phyloP scores from a whole-genome alignment of 35 echinoderm and acorn worm genomes.

The Apostichopus japonicus region DNA sequence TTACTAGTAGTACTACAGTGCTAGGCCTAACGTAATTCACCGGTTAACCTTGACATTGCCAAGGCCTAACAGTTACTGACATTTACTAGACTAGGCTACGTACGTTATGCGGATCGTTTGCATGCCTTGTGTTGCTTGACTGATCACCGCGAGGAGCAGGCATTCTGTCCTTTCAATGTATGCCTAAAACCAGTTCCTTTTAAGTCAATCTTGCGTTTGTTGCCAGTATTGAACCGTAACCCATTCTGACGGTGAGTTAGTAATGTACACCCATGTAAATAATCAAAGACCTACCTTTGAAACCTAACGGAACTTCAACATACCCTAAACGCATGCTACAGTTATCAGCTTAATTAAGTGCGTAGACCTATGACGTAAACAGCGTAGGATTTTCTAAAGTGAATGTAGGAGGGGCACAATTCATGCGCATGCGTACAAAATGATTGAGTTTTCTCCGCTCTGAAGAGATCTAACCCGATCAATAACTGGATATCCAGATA shows the following conservation, averaged over 20 bases:
- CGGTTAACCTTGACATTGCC: too few relatives aligned
- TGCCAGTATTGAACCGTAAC: background rate
- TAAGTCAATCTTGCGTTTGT: background rate
- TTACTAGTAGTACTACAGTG: too few relatives aligned
- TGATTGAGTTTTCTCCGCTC: too few relatives aligned
- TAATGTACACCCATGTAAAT: constrained; percentile 14
- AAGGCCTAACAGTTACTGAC: too few relatives aligned
- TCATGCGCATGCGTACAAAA: background rate
- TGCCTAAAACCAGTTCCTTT: background rate
- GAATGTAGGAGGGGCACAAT: background rate
- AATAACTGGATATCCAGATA: too few relatives aligned
- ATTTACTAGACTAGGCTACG: background rate
- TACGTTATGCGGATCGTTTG: constrained; percentile 55
- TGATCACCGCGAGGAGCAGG: constrained; percentile 52
- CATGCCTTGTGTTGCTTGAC: constrained; percentile 22
- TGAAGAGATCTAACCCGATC: too few relatives aligned
- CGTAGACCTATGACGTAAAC: background rate
- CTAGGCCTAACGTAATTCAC: too few relatives aligned
- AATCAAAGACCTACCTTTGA: constrained; percentile 29
- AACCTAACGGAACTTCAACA: background rate
- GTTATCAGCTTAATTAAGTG: too few relatives aligned
- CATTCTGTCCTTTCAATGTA: background rate
- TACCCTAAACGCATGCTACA: background rate
- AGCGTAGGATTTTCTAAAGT: background rate
- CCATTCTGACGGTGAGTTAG: constrained; percentile 6